Evolutionary conservation across 2,888 invertebrate species (phyloP).

Genomic region (Epinotia bilunana): DNA sequence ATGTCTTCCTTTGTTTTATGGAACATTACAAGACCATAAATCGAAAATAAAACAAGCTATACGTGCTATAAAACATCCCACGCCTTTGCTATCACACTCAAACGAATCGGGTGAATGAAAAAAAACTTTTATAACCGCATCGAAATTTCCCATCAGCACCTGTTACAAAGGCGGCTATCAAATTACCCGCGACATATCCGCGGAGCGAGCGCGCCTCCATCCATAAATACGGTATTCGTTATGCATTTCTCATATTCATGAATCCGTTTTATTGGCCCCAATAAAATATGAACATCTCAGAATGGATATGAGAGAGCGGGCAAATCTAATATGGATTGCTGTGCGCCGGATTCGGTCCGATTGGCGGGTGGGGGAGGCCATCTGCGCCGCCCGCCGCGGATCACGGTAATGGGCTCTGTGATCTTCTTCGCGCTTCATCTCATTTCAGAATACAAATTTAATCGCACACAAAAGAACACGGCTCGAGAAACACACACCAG

Average conservation of each 20-base stretch:
- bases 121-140: slow-evolving; percentile 75
- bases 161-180: slow-evolving; percentile 84
- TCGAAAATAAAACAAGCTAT: slow-evolving; percentile 55
- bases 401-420: slow-evolving; percentile 44
- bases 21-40: slow-evolving; percentile 53
- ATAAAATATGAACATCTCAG: slow-evolving; percentile 86
- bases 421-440: slow-evolving; percentile 42
- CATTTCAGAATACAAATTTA: slow-evolving; percentile 42
- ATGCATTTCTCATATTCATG: slow-evolving; percentile 85
- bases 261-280: slow-evolving; percentile 85
- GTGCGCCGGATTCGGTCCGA: slow-evolving; percentile 79
- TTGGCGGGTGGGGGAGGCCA: slow-evolving; percentile 63
- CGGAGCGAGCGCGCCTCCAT: slow-evolving; percentile 75
- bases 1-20: slow-evolving; percentile 46
- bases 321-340: slow-evolving; percentile 84
- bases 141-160: slow-evolving; percentile 83
- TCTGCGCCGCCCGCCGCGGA: slow-evolving; percentile 54
- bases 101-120: slow-evolving; percentile 58
- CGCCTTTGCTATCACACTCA: slow-evolving; percentile 67
- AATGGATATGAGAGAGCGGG: slow-evolving; percentile 84
- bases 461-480: slow-evolving; percentile 35
- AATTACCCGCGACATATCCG: slow-evolving; percentile 83
- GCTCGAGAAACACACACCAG: slow-evolving; percentile 28
- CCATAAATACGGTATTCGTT: slow-evolving; percentile 85
- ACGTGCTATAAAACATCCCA: slow-evolving; percentile 62